A percentile compares a stretch with the other conserved stretches of the same genome.
Conservation (phyloP, 2,113 vertebrate species). For the Alligator mississippiensis region DNA sequence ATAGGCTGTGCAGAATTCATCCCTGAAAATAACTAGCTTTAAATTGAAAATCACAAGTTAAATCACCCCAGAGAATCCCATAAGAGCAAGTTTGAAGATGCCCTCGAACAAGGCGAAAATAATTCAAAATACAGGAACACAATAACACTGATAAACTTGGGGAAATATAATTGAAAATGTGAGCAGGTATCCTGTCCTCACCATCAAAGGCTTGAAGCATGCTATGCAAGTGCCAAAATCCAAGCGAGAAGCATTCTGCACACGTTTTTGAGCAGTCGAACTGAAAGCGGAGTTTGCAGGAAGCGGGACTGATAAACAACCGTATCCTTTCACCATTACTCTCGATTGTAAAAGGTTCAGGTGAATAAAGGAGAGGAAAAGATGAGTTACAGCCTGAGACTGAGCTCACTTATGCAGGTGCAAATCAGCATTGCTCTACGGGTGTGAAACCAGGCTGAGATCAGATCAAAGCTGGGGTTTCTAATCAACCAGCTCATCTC, state of each 20-base stretch:
- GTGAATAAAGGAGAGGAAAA: neutral
- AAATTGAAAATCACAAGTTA: neutral
- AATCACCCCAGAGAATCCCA: neutral
- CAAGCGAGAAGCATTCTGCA: neutral
- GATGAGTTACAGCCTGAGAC: fast-evolving
- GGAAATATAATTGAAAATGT: neutral
- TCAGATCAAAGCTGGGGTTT: neutral
- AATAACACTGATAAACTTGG: neutral
- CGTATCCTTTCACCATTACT: fast-evolving
- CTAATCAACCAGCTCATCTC: neutral
- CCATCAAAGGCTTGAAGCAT: neutral
- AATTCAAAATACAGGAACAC: fast-evolving
- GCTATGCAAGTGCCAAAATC: neutral
- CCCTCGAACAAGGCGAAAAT: neutral
- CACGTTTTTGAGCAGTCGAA: neutral
- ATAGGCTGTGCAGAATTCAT: neutral
- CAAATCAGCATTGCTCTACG: fast-evolving
- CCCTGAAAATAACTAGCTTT: neutral
- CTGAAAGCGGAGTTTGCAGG: neutral
- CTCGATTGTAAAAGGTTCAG: neutral
- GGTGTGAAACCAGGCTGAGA: too few relatives aligned
- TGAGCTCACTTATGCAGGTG: fast-evolving
- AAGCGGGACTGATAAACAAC: neutral
- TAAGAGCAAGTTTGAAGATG: neutral
- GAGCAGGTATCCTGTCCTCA: neutral